Evolutionary conservation across 2,888 invertebrate species (phyloP).

Genomic region (Beris chalybata): DNA sequence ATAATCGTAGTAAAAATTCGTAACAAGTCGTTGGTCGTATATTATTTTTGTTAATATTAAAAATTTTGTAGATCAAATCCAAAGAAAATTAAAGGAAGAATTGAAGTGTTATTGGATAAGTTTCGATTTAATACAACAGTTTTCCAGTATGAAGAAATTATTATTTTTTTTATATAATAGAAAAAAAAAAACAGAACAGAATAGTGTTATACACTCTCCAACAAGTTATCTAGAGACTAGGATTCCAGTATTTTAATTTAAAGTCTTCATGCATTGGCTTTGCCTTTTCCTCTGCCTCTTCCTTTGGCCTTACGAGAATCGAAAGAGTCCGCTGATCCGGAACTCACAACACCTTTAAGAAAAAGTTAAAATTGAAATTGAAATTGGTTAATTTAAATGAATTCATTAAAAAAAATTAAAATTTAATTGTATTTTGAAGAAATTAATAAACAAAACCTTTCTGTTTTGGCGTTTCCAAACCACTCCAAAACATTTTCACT

Average conservation of each 20-base stretch:
- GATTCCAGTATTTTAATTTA: not conserved
- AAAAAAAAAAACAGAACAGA: conserved; percentile 11
- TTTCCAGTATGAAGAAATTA: too few species aligned
- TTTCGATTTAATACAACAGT: too few species aligned
- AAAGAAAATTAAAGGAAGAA: too few species aligned
- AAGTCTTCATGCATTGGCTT: conserved; percentile 1
- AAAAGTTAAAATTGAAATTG: not conserved
- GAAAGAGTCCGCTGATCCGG: conserved; percentile 30
- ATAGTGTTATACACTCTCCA: conserved; percentile 4
- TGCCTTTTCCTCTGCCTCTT: conserved; percentile 17
- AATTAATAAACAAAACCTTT: conserved; percentile 20
- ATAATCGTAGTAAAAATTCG: too few species aligned
- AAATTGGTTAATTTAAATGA: not conserved
- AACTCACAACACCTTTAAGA: conserved; percentile 26
- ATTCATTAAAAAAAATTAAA: conserved; percentile 2
- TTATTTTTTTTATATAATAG: too few species aligned
- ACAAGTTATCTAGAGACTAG: conserved; percentile 9
- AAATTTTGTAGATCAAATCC: too few species aligned
- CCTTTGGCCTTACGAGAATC: conserved; percentile 21
- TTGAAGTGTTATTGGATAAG: too few species aligned
- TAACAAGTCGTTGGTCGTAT: too few species aligned
- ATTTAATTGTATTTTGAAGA: conserved; percentile 4
- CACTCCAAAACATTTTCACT: conserved; percentile 34
- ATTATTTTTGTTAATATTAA: too few species aligned
- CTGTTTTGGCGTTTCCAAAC: conserved; percentile 6